Evolutionary conservation across 2,113 vertebrate species (phyloP), one percentile per base, ranked within the genome.

Genomic region (Thalassarche chlororhynchos): DNA sequence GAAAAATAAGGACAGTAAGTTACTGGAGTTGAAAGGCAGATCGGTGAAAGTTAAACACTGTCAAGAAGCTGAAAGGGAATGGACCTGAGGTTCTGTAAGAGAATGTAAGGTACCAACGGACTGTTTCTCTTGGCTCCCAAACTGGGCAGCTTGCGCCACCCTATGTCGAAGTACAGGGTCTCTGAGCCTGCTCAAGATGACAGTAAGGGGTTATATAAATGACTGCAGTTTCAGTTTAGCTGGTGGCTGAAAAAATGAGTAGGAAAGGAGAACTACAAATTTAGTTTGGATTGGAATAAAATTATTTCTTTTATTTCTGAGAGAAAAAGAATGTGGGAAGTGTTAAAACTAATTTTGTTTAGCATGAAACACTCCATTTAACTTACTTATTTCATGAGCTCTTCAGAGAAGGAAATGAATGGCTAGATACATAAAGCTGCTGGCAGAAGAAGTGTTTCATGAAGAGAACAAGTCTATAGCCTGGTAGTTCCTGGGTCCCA

Each of bases 281-380:
- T 66, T 74, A 87, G 49, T 82, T 64, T 64, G 23, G 15, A 46
- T 28, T 36, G 10, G 44, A 96, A 82, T 84, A 58, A 75, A 81
- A 61, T 47, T 1, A 38, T 79, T 92, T 77, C 0, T 58, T 92
- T 92, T 90, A 25, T 90, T 92, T 86, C 60, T 54, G 29, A 40
- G n/a, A 68, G 54, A 54, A 95, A 83, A 83, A 79, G 38, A 68
- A 79, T 3, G 32, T 80, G 70, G 79, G 75, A 93, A 88, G 71
- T 60, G 70, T 91, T 87, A 68, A 85, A 88, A n/a, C 24, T 92
- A 69, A 72, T 93, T 93, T 68, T 90, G 61, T 83, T 88, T 88
- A 88, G 31, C 5, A 3, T 77, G 58, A 84, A 96, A 71, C 17
- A 60, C 17, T 83, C 29, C 66, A 17, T 87, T 89, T 81, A 84